A percentile compares a stretch with the other conserved stretches of the same genome.
Conservation (phyloP, 2,797 vertebrate genomes). For the Falco concolor region DNA sequence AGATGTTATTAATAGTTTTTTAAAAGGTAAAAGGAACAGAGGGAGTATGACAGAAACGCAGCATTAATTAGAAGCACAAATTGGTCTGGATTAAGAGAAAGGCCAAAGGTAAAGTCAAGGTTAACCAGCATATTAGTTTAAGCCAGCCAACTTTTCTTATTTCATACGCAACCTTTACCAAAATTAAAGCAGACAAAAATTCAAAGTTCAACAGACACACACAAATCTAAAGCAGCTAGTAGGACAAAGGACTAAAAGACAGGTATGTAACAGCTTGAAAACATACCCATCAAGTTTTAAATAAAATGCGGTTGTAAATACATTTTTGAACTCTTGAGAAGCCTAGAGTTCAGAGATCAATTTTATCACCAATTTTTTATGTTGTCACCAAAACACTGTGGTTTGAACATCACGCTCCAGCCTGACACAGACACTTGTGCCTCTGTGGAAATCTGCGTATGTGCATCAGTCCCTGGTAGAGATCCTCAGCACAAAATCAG, state of each 20-base stretch:
- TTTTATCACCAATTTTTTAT: neutral
- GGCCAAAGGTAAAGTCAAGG: constrained; percentile 1
- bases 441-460: rapidly evolving
- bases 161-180: neutral
- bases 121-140: neutral
- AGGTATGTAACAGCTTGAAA: neutral
- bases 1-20: neutral
- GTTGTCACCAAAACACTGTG: neutral
- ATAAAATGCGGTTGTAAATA: neutral
- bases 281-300: neutral
- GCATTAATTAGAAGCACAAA: neutral
- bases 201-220: neutral
- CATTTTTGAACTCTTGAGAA: neutral
- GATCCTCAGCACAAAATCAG: neutral
- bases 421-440: neutral
- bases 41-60: neutral
- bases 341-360: neutral
- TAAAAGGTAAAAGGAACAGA: neutral
- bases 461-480: neutral
- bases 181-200: constrained; percentile 14
- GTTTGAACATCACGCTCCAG: neutral
- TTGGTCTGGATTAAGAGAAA: neutral
- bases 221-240: neutral
- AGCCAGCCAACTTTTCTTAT: neutral
- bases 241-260: neutral